A percentile compares a stretch with the other conserved stretches of the same genome.
These are phyloP conservation scores for Nanorana parkeri DNA, from an alignment of 2,113 vertebrate species.

Conservation along the genomic window DNA sequence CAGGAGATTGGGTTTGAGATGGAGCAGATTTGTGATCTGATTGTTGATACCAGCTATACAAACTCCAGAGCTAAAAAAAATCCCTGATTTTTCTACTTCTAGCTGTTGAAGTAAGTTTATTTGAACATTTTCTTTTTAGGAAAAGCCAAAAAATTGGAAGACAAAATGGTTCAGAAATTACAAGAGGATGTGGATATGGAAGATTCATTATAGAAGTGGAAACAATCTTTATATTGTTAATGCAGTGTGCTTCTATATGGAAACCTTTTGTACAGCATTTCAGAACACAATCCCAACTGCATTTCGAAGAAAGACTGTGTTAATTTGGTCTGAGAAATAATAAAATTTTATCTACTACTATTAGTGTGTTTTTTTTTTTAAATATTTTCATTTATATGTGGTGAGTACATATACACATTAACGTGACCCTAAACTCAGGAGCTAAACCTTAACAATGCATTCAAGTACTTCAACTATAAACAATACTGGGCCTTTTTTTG, in stretches of 20 bases:
- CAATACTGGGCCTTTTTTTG: too few relatives aligned
- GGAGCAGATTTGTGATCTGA: too few relatives aligned
- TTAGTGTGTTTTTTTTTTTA: neutral
- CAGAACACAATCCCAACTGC: slow-evolving; percentile 7
- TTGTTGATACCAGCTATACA: too few relatives aligned
- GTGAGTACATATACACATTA: neutral
- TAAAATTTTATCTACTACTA: slow-evolving; percentile 22
- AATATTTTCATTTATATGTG: neutral
- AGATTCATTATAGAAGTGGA: slow-evolving; percentile 69
- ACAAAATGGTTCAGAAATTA: slow-evolving; percentile 93
- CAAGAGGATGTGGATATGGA: slow-evolving; percentile 91
- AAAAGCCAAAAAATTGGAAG: slow-evolving; percentile 88
- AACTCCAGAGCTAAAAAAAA: too few relatives aligned
- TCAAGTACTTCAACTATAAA: too few relatives aligned
- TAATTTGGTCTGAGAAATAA: slow-evolving; percentile 31
- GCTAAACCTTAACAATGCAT: too few relatives aligned
- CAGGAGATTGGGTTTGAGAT: too few relatives aligned
- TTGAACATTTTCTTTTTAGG: slow-evolving; percentile 68
- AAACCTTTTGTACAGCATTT: slow-evolving; percentile 10
- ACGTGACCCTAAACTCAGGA: too few relatives aligned
- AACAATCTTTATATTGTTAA: neutral
- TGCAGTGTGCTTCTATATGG: neutral
- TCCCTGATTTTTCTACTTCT: too few relatives aligned
- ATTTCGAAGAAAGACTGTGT: neutral
- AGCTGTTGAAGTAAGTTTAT: neutral